These are phyloP conservation scores for Trichosurus vulpecula DNA, from an alignment of 2,797 vertebrate genomes.

Conservation along the genomic window DNA sequence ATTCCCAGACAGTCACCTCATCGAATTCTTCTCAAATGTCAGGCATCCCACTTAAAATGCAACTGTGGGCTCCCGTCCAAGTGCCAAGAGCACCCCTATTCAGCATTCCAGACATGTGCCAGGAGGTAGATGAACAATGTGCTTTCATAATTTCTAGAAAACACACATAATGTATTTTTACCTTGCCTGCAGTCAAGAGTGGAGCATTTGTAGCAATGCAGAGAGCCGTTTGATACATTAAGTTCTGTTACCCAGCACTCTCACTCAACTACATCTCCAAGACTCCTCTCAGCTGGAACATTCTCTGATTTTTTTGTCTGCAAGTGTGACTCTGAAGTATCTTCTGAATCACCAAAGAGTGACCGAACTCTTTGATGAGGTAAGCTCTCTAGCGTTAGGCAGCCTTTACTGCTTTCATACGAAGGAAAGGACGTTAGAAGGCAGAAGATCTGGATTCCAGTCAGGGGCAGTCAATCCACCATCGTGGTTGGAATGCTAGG, in stretches of 20 bases:
- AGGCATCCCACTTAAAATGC: not conserved
- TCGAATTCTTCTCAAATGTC: conserved; percentile 20
- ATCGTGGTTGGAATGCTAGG: not conserved
- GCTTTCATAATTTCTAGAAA: not conserved
- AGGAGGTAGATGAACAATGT: not conserved
- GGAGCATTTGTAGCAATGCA: not conserved
- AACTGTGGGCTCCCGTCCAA: not conserved
- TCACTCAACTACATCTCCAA: not conserved
- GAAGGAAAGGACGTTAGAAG: not conserved
- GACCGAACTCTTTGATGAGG: not conserved
- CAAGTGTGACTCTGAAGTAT: not conserved
- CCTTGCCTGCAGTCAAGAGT: not conserved
- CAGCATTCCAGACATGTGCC: not conserved
- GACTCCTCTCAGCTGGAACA: not conserved
- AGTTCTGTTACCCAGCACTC: not conserved
- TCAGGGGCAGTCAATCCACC: not conserved
- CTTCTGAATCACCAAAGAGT: not conserved
- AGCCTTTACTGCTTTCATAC: not conserved
- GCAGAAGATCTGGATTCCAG: not conserved
- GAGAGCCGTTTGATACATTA: not conserved
- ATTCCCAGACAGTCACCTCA: not conserved
- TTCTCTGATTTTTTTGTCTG: not conserved
- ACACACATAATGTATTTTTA: not conserved
- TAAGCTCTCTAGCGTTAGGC: too few relatives aligned
- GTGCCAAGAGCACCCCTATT: not conserved